Evolutionary conservation across 1,140 invertebrate genomes (phyloP).

Genomic region (Drosophila jambulina): DNA sequence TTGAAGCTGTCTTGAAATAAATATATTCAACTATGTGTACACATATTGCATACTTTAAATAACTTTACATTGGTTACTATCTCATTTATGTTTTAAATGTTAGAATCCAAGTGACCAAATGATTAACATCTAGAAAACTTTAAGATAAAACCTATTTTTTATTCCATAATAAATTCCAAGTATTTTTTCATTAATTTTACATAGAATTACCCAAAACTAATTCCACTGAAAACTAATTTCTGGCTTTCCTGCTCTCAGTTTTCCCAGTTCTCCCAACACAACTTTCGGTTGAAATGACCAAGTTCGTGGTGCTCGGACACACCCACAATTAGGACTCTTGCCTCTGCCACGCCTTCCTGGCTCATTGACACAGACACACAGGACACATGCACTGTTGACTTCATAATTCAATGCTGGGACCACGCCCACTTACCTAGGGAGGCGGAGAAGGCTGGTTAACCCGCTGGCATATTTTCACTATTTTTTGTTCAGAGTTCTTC

Average conservation of each 20-base stretch:
- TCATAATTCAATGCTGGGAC: conserved; percentile 36
- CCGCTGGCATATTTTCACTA: conserved; percentile 45
- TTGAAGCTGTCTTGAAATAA: too few relatives aligned
- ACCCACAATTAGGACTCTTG: conserved; percentile 18
- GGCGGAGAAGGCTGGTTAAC: conserved; percentile 10
- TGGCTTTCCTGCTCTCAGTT: background rate
- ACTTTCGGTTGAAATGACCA: conserved; percentile 8
- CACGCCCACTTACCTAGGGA: conserved; percentile 18
- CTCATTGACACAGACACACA: background rate
- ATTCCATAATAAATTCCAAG: background rate
- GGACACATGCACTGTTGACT: conserved; percentile 44
- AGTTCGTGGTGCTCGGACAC: conserved; percentile 33
- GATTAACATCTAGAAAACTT: too few relatives aligned
- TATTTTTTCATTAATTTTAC: background rate
- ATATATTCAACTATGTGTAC: too few relatives aligned
- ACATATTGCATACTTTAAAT: too few relatives aligned
- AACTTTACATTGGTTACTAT: too few relatives aligned
- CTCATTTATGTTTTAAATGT: background rate
- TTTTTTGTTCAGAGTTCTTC: conserved; percentile 31
- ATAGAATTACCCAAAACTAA: background rate
- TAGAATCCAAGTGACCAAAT: too few relatives aligned
- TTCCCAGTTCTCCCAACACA: background rate
- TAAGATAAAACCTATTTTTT: too few relatives aligned
- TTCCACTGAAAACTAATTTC: background rate
- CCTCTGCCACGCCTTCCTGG: conserved; percentile 2